These are phyloP conservation scores for Arctia plantaginis DNA, from an alignment of 2,888 invertebrate species.

Conservation along the genomic window DNA sequence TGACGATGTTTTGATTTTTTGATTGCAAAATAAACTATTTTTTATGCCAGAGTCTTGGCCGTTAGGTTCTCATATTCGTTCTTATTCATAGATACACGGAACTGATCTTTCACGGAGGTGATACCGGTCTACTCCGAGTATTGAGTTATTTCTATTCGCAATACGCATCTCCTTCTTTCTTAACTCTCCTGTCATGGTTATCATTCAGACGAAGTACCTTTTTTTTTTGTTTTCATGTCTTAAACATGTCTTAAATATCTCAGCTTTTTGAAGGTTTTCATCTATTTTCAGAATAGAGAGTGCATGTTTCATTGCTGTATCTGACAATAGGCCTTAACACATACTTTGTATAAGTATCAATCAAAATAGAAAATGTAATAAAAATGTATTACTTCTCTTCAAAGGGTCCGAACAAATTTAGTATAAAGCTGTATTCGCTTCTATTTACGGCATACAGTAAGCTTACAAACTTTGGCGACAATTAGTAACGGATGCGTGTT, in stretches of 20 bases:
- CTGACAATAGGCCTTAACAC: neutral
- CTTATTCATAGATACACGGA: neutral
- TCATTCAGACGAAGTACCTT: neutral
- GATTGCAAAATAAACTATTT: neutral
- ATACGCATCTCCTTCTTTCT: neutral
- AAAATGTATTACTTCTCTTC: neutral
- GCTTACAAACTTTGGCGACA: conserved; percentile 48
- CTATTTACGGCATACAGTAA: conserved; percentile 22
- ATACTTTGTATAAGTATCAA: neutral
- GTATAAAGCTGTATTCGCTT: neutral
- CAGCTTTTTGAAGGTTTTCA: rapidly evolving
- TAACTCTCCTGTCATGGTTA: neutral
- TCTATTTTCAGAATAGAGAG: neutral
- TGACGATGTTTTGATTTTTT: neutral
- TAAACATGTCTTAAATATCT: neutral
- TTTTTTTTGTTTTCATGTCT: too few relatives aligned
- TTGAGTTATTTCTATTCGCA: too few relatives aligned
- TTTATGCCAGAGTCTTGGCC: neutral
- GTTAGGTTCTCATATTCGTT: neutral
- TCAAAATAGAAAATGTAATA: neutral
- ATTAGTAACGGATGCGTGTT: conserved; percentile 52
- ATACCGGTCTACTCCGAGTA: too few relatives aligned
- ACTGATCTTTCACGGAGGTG: neutral
- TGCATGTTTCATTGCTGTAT: too few relatives aligned
- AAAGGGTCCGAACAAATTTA: neutral